Evolutionary conservation across 2,888 invertebrate genomes (phyloP).

Genomic region (Parapristionchus giblindavisi): DNA sequence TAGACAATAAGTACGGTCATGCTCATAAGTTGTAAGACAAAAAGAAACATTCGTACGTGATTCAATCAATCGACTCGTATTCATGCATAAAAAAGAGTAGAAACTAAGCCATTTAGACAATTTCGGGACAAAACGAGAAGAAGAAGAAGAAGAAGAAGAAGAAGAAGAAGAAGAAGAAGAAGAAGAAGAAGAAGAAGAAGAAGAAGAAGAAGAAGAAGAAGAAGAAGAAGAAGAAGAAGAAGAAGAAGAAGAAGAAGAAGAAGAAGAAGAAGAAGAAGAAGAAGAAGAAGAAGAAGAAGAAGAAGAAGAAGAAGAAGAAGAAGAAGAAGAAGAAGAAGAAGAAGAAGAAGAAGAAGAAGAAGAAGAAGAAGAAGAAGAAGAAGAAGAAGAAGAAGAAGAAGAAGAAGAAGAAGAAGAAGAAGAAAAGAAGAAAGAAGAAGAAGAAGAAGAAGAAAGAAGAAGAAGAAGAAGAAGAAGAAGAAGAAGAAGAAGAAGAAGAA

Average conservation of each 20-base stretch:
- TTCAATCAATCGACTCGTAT: no score
- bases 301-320: neutral
- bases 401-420: constrained; percentile 5
- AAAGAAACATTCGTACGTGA: no score
- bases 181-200: neutral
- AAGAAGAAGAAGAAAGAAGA: neutral
- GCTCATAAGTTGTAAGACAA: no score
- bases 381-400: constrained; percentile 5
- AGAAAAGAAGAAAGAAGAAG: neutral
- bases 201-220: neutral
- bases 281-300: neutral
- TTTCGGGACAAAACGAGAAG: neutral
- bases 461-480: neutral
- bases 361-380: neutral
- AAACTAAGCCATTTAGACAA: no score
- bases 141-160: neutral
- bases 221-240: neutral
- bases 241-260: neutral
- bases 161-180: neutral
- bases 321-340: neutral
- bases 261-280: neutral
- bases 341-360: neutral
- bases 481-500: neutral
- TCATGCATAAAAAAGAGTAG: no score
- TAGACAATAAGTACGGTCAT: no score